Conservation (phyloP, 2,113 vertebrate species). For the Clarias magur region DNA sequence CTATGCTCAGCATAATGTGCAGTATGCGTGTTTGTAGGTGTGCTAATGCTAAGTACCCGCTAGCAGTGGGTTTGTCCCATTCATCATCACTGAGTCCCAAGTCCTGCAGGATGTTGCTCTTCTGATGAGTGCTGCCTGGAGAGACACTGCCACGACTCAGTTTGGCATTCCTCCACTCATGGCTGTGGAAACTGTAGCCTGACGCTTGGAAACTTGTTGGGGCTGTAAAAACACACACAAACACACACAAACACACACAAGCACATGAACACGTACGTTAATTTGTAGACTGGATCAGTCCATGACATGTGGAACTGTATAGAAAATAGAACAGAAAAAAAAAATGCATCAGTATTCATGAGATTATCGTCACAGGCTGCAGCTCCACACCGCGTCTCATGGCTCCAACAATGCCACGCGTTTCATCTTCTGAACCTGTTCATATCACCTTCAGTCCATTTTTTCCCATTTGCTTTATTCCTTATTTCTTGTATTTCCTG, state of each 20-base stretch:
- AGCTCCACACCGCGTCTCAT: neutral
- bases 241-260: constrained; percentile 25
- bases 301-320: neutral
- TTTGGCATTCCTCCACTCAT: constrained; percentile 91
- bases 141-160: constrained; percentile 79
- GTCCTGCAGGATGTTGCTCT: constrained; percentile 83
- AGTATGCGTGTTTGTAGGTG: neutral
- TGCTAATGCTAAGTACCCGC: constrained; percentile 74
- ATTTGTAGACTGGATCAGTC: neutral
- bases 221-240: constrained; percentile 56
- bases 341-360: constrained; percentile 20
- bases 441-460: neutral
- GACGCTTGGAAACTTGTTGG: constrained; percentile 84
- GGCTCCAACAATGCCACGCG: neutral
- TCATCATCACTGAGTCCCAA: constrained; percentile 86
- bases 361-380: neutral
- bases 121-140: constrained; percentile 76
- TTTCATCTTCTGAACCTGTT: neutral
- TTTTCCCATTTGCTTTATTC: neutral
- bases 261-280: constrained; percentile 37
- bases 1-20: neutral
- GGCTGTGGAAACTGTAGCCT: constrained; percentile 85
- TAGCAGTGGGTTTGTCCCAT: constrained; percentile 84
- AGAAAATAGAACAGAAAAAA: neutral
- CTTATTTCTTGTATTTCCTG: neutral